Base-by-base conservation (phyloP, 2,888 invertebrate species). In the Spodoptera picta region DNA sequence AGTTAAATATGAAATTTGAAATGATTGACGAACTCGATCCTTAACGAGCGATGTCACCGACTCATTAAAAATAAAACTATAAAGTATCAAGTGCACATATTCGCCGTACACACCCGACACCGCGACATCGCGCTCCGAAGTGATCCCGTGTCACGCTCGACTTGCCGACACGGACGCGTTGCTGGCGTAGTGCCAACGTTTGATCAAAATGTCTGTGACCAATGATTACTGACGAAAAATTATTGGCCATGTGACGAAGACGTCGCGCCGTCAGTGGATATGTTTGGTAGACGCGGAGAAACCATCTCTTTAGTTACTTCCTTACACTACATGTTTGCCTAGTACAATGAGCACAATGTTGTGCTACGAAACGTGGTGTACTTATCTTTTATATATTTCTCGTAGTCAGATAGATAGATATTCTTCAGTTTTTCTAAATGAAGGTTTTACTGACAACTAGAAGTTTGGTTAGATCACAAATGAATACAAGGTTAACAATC, bases 131-230 rank as follows among this genome's bases (percentile, higher is more conserved):
- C 65, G 65, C 14, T 12, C 61, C 42, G 27, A 59, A 63, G 58
- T 59, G 72, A 72, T 77, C 66, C 69, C 66, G 58, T 73, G 77
- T 75, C 66, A 66, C 69, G 73, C 69, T 69, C 57, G 52, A 73
- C 73, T 60, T 57, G 50, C 44, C 52, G 50, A 42, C 62, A 42
- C 60, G 6, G 55, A 42, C 52, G 72, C 62, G 68, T 54, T 57
- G 64, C 47, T 75, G 76, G 78, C 78, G 27, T 23, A 46, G 52
- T 50, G 70, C 77, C 78, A 78, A 73, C 63, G 61, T 73, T 69
- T 77, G 72, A 72, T 69, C 72, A 62, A 74, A 74, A 60, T 61
- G 65, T 73, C 66, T 60, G 65, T 51, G 54, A 52, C 56, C 71
- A 63, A 73, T 70, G 58, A 62, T 73, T 57, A 43, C 59, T 54